These are phyloP conservation scores for Ennomos fuscantarius DNA, from an alignment of 2,888 invertebrate species.

Conservation along the genomic window DNA sequence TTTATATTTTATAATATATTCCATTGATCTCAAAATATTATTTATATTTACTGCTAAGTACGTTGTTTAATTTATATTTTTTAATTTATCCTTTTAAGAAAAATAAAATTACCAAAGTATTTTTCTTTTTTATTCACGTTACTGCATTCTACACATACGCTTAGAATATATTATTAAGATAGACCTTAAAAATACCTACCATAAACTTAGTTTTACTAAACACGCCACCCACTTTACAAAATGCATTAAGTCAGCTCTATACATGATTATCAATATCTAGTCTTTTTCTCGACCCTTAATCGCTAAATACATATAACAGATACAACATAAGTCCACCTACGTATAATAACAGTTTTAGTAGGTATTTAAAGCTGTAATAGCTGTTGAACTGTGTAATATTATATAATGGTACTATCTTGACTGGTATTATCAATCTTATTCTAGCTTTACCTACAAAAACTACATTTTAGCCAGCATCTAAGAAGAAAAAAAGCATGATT, in stretches of 20 bases:
- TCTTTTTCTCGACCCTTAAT: constrained; percentile 55
- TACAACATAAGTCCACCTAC: no score
- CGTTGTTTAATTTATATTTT: no score
- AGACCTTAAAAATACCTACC: constrained; percentile 3
- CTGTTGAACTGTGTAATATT: constrained; percentile 5
- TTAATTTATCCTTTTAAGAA: neutral
- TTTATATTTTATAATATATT: no score
- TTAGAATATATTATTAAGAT: neutral
- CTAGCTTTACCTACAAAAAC: constrained; percentile 36
- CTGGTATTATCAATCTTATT: constrained; percentile 34
- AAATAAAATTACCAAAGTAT: neutral
- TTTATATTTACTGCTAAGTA: no score
- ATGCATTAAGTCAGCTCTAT: constrained; percentile 56
- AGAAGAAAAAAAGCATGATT: constrained; percentile 15
- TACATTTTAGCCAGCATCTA: constrained; percentile 34
- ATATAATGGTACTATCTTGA: constrained; percentile 1
- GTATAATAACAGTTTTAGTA: no score
- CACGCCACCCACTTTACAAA: constrained; percentile 35
- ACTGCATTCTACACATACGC: constrained; percentile 30
- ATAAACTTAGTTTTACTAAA: constrained; percentile 4
- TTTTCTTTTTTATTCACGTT: constrained; percentile 28
- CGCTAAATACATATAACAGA: no score
- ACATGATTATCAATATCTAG: constrained; percentile 50
- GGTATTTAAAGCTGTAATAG: neutral
- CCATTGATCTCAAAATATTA: no score